Conservation (phyloP, 2,113 vertebrate genomes). For the Paedocypris sp. region DNA sequence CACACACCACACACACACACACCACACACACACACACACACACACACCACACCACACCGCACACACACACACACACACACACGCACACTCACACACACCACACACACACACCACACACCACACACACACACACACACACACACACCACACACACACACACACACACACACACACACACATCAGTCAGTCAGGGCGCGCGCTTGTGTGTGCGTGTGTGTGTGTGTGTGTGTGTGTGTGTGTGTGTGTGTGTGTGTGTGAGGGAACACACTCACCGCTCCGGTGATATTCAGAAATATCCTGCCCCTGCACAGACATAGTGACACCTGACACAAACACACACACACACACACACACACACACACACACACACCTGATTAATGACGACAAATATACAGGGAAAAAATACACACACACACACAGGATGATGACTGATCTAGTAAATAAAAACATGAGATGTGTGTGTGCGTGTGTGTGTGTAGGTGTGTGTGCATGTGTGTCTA, state of each 20-base stretch:
- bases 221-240: too few species aligned
- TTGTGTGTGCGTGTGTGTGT: too few species aligned
- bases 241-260: too few species aligned
- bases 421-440: too few species aligned
- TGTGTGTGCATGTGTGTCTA: too few species aligned
- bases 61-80: background rate
- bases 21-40: background rate
- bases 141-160: slow-evolving; percentile 1
- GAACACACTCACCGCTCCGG: slow-evolving; percentile 58
- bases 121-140: slow-evolving; percentile 4
- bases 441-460: too few species aligned
- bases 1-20: slow-evolving; percentile 1
- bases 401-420: too few species aligned
- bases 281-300: slow-evolving; percentile 64
- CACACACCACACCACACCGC: background rate
- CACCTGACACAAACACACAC: slow-evolving; percentile 42
- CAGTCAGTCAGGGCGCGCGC: too few species aligned
- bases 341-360: background rate
- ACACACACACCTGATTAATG: too few species aligned
- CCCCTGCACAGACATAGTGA: slow-evolving; percentile 59
- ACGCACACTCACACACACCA: slow-evolving; percentile 49
- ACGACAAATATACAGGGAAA: too few species aligned
- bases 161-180: background rate
- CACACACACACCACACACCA: slow-evolving; percentile 57
- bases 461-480: too few species aligned